Percentiles rank a stretch among this genome's conserved stretches.
Evolutionary conservation across 2,113 vertebrate species (phyloP).

Genomic region (Aplodontia rufa): DNA sequence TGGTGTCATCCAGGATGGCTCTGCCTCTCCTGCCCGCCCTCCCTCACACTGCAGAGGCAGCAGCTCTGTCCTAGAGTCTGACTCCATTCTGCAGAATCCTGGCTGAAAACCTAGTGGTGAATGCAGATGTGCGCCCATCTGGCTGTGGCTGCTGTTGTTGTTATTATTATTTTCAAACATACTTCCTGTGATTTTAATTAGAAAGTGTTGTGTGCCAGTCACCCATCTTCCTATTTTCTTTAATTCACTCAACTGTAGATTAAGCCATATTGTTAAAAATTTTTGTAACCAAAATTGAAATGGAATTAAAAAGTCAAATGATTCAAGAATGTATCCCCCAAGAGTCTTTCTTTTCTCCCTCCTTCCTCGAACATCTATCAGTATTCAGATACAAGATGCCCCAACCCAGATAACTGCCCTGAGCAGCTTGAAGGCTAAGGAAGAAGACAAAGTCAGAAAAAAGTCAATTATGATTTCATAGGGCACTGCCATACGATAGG

Average conservation of each 20-base stretch:
- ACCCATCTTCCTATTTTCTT: background rate
- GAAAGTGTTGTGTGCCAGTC: background rate
- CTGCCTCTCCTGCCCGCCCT: background rate
- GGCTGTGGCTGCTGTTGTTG: background rate
- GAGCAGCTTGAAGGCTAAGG: background rate
- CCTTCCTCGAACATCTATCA: background rate
- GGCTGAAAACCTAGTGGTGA: background rate
- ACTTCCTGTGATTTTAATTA: conserved; percentile 39
- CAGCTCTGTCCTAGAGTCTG: background rate
- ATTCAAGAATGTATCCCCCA: background rate
- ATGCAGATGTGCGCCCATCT: background rate
- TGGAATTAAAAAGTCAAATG: conserved; percentile 49
- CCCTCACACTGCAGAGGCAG: background rate
- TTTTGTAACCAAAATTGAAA: conserved; percentile 30
- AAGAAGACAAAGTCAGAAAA: background rate
- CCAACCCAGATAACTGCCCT: background rate
- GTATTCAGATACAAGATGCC: background rate
- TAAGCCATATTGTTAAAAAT: conserved; percentile 31
- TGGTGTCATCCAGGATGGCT: too few species aligned
- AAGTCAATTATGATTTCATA: background rate
- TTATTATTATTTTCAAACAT: background rate
- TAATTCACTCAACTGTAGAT: conserved; percentile 27
- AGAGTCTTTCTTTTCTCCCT: background rate
- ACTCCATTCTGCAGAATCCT: background rate
- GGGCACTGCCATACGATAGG: background rate